Base-by-base conservation (phyloP, 2,797 vertebrate genomes). In the Amazonetta brasiliensis region DNA sequence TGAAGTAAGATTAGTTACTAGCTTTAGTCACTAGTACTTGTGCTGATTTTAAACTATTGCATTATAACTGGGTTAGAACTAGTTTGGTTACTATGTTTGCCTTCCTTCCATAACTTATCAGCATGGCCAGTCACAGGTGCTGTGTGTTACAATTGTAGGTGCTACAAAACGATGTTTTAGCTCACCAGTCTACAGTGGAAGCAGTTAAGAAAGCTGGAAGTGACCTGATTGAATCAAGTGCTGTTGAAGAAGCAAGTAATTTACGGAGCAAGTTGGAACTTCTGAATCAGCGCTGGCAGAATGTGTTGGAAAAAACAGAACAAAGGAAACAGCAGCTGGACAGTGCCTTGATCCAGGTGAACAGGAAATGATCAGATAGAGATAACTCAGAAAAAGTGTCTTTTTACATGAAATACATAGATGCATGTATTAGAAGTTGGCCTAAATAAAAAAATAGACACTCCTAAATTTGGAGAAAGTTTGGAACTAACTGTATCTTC, bases 121-220 rank as follows among this genome's bases (percentile, higher is more conserved):
- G 35, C 20, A 6, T 72, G 55, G 13, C 37, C 39, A 41, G 28
- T 55, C 46, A 35, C 41, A 21, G 7, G 11, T 74, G 4, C 73
- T 84, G 63, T 91, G 63, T 92, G 35, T 95, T 96, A 71, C 71
- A 75, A 91, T 94, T 93, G 43, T 95, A 99, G 99, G 99, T 99
- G 63, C 98, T 99, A 33, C 98, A 99, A 96, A 99, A 99, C 76
- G 99, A 99, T 48, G 99, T 99, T 71, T 97, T 99, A 87, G 99
- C 99, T 90, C 99, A 99, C 89, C 98, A 99, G 95, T 98, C 98
- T 17, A 99, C 99, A 0, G 98, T 99, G 62, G 99, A 99, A 98
- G 98, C 99, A 0, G 99, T 99, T 92, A 99, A 99, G 84, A 99
- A 99, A 97, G 99, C 99, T 22, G 99, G 99, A 83, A 98, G 97